Evolutionary conservation across 2,797 vertebrate species (phyloP), one percentile per base, ranked within the genome.

Genomic region (Strix occidentalis): DNA sequence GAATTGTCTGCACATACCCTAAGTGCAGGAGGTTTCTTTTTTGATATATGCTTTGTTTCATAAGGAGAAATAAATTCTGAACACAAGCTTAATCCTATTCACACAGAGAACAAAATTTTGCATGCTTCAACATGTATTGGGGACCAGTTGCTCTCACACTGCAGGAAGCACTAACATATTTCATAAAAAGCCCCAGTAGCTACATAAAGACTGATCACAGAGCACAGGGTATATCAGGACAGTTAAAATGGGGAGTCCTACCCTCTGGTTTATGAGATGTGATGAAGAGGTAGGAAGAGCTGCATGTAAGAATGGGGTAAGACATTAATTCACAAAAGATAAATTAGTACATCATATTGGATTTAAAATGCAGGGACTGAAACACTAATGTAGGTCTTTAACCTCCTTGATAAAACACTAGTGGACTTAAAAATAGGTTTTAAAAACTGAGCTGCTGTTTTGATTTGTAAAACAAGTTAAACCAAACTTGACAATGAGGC

Each of bases 401-500:
- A 87, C 76, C 64, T 95, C 84, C 89, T 85, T 86, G 75, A 93
- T 97, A 96, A 96, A 97, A 95, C 79, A 39, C 93, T 84, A 95
- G 92, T 87, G 94, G 94, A 78, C 81, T 89, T 96, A 97, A 94
- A 97, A 97, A 97, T 95, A 94, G 78, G 39, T 79, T 97, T 97
- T 96, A 97, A 97, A 98, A 97, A 93, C 79, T 63, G 89, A 95
- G 91, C 96, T 97, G 96, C 96, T 97, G 90, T 97, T 98, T 95
- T 97, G 96, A 95, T 97, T 97, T 97, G 95, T 96, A 95, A 97
- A 98, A 96, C 90, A 97, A 97, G 96, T 98, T 96, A 96, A 97
- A 97, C 96, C 96, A 97, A 98, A 97, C 95, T 93, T 98, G 97
- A 97, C 96, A 97, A 97, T 97, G 97, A 97, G 72, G 95, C 97